Conservation (phyloP, 2,888 invertebrate genomes). For the Dryadula phaetusa region DNA sequence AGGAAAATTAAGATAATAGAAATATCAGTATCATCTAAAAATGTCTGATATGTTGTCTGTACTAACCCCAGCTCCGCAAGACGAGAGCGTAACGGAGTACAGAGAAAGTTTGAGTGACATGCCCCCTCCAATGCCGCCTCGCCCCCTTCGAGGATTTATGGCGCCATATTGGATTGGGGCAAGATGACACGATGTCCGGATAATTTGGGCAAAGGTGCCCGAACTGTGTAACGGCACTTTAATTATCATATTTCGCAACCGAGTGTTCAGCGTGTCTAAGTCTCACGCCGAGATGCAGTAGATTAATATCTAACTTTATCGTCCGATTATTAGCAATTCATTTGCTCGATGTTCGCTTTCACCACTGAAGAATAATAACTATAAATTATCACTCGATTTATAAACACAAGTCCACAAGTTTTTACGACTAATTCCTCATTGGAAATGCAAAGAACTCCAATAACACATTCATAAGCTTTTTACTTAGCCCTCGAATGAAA, state of each 20-base stretch:
- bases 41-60: slow-evolving; percentile 62
- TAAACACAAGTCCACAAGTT: slow-evolving; percentile 48
- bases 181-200: slow-evolving; percentile 84
- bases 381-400: slow-evolving; percentile 50
- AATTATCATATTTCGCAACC: slow-evolving; percentile 77
- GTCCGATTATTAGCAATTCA: slow-evolving; percentile 29
- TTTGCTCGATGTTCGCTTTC: slow-evolving; percentile 21
- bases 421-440: slow-evolving; percentile 52
- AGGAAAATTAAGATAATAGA: background rate
- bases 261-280: slow-evolving; percentile 36
- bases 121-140: slow-evolving; percentile 71
- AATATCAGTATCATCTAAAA: slow-evolving; percentile 43
- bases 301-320: slow-evolving; percentile 37
- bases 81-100: slow-evolving; percentile 80
- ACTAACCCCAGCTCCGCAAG: slow-evolving; percentile 72
- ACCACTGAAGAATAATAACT: slow-evolving; percentile 39
- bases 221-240: slow-evolving; percentile 79
- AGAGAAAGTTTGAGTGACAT: slow-evolving; percentile 85
- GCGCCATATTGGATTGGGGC: slow-evolving; percentile 85
- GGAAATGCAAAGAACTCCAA: slow-evolving; percentile 61
- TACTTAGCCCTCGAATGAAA: slow-evolving; percentile 68
- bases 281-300: slow-evolving; percentile 15
- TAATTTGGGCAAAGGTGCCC: slow-evolving; percentile 82
- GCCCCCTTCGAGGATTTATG: slow-evolving; percentile 79
- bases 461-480: slow-evolving; percentile 73